These are phyloP conservation scores for Scomber japonicus DNA, from an alignment of 2,113 vertebrate species.

Conservation along the genomic window DNA sequence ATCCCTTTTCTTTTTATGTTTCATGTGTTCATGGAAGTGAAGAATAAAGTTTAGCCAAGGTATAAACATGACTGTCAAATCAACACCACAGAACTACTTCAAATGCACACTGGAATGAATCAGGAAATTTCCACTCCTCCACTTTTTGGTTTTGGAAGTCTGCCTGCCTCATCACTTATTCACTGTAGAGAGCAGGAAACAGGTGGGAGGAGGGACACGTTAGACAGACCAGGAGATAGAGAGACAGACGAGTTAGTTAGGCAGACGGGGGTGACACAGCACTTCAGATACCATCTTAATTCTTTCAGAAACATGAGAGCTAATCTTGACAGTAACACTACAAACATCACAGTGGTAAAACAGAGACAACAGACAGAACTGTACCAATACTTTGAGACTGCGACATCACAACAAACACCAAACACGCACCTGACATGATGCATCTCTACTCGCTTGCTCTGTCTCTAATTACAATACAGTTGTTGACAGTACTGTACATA, in stretches of 20 bases:
- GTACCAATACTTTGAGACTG: constrained; percentile 25
- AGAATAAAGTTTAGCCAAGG: not conserved
- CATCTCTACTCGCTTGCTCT: constrained; percentile 10
- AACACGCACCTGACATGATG: constrained; percentile 8
- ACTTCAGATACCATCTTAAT: constrained; percentile 37
- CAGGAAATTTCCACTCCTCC: constrained; percentile 5
- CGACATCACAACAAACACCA: not conserved
- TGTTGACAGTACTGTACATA: not conserved
- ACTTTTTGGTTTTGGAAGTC: constrained; percentile 42
- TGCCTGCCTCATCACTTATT: constrained; percentile 38
- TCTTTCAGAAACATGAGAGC: not conserved
- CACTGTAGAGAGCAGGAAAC: constrained; percentile 31
- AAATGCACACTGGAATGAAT: not conserved
- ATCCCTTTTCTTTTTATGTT: not conserved
- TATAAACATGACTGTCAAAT: not conserved
- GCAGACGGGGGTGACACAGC: constrained; percentile 19
- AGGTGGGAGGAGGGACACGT: constrained; percentile 26
- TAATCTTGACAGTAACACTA: constrained; percentile 39
- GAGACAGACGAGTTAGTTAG: constrained; percentile 15
- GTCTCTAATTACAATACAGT: constrained; percentile 8
- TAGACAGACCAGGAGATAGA: constrained; percentile 33
- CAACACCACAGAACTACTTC: constrained; percentile 5
- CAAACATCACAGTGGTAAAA: constrained; percentile 28
- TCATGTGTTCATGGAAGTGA: not conserved
- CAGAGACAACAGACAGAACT: constrained; percentile 41